Conservation (phyloP, 1,140 invertebrate species). For the Mya arenaria region DNA sequence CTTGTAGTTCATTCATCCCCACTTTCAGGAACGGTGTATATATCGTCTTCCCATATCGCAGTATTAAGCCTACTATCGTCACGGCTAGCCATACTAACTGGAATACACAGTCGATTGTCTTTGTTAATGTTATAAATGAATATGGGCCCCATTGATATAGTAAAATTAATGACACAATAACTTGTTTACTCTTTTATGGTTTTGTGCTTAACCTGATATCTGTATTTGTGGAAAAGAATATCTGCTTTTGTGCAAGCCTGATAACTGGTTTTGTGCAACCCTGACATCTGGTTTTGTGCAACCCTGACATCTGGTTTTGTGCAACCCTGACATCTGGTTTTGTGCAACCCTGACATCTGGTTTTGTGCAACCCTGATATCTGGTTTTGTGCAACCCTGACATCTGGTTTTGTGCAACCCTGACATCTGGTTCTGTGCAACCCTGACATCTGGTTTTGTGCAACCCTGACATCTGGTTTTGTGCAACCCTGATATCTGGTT, state of each 20-base stretch:
- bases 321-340: too few species aligned
- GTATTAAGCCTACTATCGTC: constrained; percentile 16
- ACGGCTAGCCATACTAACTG: constrained; percentile 35
- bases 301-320: too few species aligned
- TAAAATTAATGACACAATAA: not conserved
- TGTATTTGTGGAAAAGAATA: not conserved
- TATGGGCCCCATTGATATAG: not conserved
- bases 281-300: too few species aligned
- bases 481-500: too few species aligned
- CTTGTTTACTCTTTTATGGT: not conserved
- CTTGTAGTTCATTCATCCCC: constrained; percentile 25
- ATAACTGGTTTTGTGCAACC: not conserved
- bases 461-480: too few species aligned
- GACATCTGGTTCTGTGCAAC: too few species aligned
- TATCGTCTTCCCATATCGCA: constrained; percentile 14
- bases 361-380: too few species aligned
- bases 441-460: too few species aligned
- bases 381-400: too few species aligned
- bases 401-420: too few species aligned
- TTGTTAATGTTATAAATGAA: not conserved
- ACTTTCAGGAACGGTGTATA: constrained; percentile 34
- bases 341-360: too few species aligned
- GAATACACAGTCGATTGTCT: not conserved
- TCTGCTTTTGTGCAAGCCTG: not conserved
- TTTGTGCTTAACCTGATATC: not conserved